Evolutionary conservation across 1,140 invertebrate species (phyloP).

Genomic region (Drosophila sp.): DNA sequence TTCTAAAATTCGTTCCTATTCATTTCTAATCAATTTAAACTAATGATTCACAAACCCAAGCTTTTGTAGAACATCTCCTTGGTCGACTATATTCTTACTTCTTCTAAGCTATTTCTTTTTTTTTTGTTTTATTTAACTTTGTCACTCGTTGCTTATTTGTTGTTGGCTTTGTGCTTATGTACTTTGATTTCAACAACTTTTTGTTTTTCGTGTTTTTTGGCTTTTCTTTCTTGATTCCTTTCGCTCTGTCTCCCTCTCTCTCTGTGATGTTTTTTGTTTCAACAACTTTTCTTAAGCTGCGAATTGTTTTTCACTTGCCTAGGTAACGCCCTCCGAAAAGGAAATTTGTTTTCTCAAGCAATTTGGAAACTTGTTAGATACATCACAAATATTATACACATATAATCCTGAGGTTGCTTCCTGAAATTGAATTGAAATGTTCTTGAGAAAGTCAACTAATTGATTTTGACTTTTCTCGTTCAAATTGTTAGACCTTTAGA

Average conservation of each 20-base stretch:
- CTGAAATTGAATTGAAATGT: not conserved
- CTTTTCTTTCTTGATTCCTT: not conserved
- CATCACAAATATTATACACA: not conserved
- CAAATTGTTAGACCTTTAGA: not conserved
- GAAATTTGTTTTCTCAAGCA: constrained; percentile 4
- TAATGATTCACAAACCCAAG: too few species aligned
- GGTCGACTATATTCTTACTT: not conserved
- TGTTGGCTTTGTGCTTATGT: constrained; percentile 54
- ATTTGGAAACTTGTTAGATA: not conserved
- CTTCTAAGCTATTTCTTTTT: not conserved
- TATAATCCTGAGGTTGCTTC: not conserved
- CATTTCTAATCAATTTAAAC: too few species aligned
- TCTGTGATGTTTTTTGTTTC: constrained; percentile 39
- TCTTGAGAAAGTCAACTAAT: not conserved
- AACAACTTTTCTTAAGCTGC: constrained; percentile 37
- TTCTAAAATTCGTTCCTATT: too few species aligned
- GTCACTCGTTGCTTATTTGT: constrained; percentile 52
- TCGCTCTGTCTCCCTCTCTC: not conserved
- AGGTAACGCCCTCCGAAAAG: constrained; percentile 1
- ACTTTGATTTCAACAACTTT: constrained; percentile 61
- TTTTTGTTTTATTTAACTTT: constrained; percentile 45
- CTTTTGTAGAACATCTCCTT: not conserved
- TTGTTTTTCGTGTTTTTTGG: constrained; percentile 6
- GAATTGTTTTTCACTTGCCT: constrained; percentile 36
- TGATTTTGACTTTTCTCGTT: constrained; percentile 1